Evolutionary conservation across 2,888 invertebrate species (phyloP), one percentile per base, ranked within the genome.

Genomic region (Asteroscopus sphinx): DNA sequence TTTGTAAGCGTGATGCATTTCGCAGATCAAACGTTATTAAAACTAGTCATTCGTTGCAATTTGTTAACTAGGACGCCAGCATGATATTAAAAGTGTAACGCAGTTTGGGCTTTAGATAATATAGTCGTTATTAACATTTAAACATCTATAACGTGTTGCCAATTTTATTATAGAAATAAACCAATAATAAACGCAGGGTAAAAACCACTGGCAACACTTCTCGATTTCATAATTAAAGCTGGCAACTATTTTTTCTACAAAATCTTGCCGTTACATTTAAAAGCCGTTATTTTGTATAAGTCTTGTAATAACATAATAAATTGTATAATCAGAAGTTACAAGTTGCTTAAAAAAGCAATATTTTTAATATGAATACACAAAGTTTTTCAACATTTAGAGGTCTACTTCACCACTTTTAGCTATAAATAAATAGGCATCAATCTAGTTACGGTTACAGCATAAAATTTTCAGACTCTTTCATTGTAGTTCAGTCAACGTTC

Each of bases 31-130:
- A 69, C 73, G 65, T 78, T 69, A 53, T 59, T 47, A 76, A 85
- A 78, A 80, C 91, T 91, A 91, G 91, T 91, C 91, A 90, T 82
- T 80, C 74, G 76, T 77, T 80, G 75, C 73, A 76, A 73, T 72
- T 59, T 64, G 35, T 48, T n/a, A 52, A 55, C 51, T 61, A 67
- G 52, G 39, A 51, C 25, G 52, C 62, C 46, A 26, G 41, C 13
- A 56, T 53, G 64, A 65, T 68, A 65, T 73, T 73, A 58, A 51
- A 69, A 59, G 39, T 52, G 56, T 39, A 47, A 28, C 32, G 41
- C 28, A 49, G 42, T 60, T 65, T 56, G 46, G n/a, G 49, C 60
- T 64, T 47, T 53, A 32, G 26, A 53, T 48, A 39, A 12, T 16
- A 26, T 62, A 45, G 51, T 58, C 5, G 9, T 16, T 37, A 45